phyloP scores from a whole-genome alignment of 1,140 invertebrate genomes.

The Drosophila virilis region DNA sequence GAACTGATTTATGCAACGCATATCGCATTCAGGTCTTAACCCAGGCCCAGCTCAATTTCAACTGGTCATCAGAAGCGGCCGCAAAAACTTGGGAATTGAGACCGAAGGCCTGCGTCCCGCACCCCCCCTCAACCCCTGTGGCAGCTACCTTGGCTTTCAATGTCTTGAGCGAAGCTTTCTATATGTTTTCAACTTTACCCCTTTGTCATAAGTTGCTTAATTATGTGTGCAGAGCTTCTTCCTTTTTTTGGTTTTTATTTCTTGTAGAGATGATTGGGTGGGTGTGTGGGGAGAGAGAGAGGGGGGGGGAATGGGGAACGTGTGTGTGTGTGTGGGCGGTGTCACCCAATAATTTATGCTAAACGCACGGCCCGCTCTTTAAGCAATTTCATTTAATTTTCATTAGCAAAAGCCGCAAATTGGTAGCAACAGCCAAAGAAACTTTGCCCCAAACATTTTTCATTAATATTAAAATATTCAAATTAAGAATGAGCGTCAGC shows the following conservation, averaged over 20 bases:
- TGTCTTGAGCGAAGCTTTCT: conserved; percentile 10
- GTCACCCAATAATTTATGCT: conserved; percentile 69
- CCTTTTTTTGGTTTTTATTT: too few species aligned
- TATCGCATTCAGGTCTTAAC: conserved; percentile 26
- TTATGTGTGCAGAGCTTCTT: conserved; percentile 47
- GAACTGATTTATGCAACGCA: conserved; percentile 72
- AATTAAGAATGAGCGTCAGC: conserved; percentile 51
- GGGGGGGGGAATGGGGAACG: conserved; percentile 9
- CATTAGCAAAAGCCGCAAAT: conserved; percentile 76
- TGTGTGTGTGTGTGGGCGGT: neutral
- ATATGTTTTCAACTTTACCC: conserved; percentile 20
- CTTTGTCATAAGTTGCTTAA: conserved; percentile 50
- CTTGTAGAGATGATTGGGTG: neutral
- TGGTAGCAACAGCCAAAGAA: conserved; percentile 59
- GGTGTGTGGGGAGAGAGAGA: neutral
- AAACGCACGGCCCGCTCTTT: conserved; percentile 57
- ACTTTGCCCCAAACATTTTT: conserved; percentile 56
- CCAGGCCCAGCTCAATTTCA: conserved; percentile 21
- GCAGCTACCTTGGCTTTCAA: conserved; percentile 11
- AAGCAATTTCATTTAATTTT: conserved; percentile 81
- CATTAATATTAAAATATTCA: conserved; percentile 83
- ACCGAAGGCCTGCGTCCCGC: neutral
- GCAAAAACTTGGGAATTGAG: conserved; percentile 6
- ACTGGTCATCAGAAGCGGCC: conserved; percentile 2
- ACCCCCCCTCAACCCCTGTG: too few species aligned